Percentiles rank a stretch among this genome's conserved stretches.
Conservation (phyloP, 1,140 invertebrate species). For the Polyergus mexicanus region DNA sequence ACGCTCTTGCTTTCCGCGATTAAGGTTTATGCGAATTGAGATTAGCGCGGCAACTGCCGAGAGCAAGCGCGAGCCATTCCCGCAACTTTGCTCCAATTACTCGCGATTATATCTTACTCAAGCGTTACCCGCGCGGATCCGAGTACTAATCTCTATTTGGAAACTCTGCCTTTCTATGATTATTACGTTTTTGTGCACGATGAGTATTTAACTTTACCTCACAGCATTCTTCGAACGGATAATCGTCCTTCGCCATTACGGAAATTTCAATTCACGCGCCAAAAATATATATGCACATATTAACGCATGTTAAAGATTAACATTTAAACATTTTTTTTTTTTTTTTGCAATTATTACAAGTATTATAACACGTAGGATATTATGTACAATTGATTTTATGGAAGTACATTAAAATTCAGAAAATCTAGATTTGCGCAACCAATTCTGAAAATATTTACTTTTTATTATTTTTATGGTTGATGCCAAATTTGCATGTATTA, state of each 20-base stretch:
- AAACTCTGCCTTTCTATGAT: neutral
- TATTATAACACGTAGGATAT: too few species aligned
- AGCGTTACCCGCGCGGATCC: neutral
- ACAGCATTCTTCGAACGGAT: neutral
- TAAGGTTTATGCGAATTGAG: conserved; percentile 60
- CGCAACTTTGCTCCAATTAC: conserved; percentile 48
- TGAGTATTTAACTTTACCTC: neutral
- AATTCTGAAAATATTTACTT: neutral
- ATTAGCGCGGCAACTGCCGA: conserved; percentile 49
- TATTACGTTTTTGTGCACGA: neutral
- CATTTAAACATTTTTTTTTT: too few species aligned
- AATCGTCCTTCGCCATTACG: too few species aligned
- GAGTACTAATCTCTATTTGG: neutral
- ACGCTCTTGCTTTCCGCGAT: neutral
- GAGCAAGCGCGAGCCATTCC: conserved; percentile 17
- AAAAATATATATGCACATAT: too few species aligned
- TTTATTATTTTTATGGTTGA: neutral
- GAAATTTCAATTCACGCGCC: too few species aligned
- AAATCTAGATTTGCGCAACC: neutral
- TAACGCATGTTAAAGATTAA: too few species aligned
- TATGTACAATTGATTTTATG: neutral
- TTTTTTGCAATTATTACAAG: too few species aligned
- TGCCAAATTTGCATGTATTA: neutral
- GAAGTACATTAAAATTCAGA: neutral
- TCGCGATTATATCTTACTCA: conserved; percentile 59